These are phyloP conservation scores for Propithecus coquereli DNA, from an alignment of 2,113 vertebrate genomes.

Conservation along the genomic window DNA sequence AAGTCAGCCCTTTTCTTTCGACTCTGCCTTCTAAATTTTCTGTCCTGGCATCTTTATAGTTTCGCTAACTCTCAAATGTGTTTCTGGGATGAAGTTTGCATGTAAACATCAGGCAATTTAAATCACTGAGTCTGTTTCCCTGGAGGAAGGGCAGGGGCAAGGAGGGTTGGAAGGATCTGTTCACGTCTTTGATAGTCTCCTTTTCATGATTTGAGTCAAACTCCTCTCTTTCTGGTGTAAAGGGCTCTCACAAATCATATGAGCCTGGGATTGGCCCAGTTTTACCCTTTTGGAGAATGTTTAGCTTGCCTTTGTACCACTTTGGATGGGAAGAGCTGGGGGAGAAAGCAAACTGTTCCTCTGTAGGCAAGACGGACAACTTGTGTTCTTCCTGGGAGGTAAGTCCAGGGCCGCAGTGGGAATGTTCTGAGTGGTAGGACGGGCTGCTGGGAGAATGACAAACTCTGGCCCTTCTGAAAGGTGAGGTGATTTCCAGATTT, in stretches of 20 bases:
- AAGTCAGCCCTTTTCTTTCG: slow-evolving; percentile 70
- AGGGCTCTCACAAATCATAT: not conserved
- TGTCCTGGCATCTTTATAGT: slow-evolving; percentile 49
- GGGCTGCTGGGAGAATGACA: rapidly evolving
- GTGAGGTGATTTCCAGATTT: not conserved
- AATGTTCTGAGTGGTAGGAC: too few relatives aligned
- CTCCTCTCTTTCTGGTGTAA: not conserved
- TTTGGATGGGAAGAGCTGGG: not conserved
- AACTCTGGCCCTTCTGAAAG: not conserved
- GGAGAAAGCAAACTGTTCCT: not conserved
- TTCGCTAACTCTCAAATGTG: slow-evolving; percentile 23
- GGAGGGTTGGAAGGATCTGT: not conserved
- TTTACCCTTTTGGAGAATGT: not conserved
- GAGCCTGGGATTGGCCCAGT: not conserved
- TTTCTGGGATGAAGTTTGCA: slow-evolving; percentile 43
- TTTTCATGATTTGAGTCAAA: not conserved
- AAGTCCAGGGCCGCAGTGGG: rapidly evolving
- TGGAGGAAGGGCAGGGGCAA: not conserved
- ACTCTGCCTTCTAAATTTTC: slow-evolving; percentile 54
- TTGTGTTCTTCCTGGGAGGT: not conserved
- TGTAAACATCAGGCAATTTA: slow-evolving; percentile 50
- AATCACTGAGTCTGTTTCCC: not conserved
- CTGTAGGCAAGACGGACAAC: not conserved
- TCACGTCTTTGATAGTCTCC: not conserved
- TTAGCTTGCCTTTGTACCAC: not conserved